These are phyloP conservation scores for Aplochiton taeniatus DNA, from an alignment of 2,797 vertebrate species.

Conservation along the genomic window DNA sequence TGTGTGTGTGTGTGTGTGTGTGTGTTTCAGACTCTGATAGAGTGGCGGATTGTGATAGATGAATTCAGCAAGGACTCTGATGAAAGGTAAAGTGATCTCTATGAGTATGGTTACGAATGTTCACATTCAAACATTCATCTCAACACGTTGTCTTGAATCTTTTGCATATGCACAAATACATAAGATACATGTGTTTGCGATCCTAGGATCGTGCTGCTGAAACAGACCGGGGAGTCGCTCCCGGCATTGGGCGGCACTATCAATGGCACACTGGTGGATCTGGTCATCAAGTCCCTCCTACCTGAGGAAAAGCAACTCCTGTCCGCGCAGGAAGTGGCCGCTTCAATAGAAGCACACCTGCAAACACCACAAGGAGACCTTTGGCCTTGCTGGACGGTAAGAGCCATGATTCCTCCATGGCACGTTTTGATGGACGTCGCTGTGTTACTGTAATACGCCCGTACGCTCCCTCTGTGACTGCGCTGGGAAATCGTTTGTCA, in stretches of 20 bases:
- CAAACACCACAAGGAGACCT: constrained; percentile 35
- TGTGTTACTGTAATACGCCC: too few species aligned
- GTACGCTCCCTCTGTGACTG: too few species aligned
- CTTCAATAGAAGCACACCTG: constrained; percentile 57
- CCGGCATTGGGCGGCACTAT: constrained; percentile 25
- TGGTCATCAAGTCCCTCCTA: constrained; percentile 68
- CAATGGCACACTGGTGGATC: constrained; percentile 66
- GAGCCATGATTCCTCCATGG: not conserved
- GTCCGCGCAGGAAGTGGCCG: constrained; percentile 61
- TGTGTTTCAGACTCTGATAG: constrained; percentile 61
- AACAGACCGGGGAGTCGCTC: constrained; percentile 46
- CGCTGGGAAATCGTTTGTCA: not conserved
- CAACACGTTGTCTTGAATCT: too few species aligned
- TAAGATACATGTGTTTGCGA: not conserved
- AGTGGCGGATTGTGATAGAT: constrained; percentile 60
- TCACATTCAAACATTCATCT: not conserved
- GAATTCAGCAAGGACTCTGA: constrained; percentile 59
- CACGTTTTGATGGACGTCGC: not conserved
- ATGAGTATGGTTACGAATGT: not conserved
- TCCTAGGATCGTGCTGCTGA: constrained; percentile 74
- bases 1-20: not conserved
- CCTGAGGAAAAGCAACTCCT: constrained; percentile 47
- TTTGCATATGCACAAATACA: too few species aligned
- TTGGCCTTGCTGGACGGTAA: constrained; percentile 76
- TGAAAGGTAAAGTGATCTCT: constrained; percentile 62